These are phyloP conservation scores for Carduelis carduelis DNA, from an alignment of 2,797 vertebrate genomes.

Conservation along the genomic window DNA sequence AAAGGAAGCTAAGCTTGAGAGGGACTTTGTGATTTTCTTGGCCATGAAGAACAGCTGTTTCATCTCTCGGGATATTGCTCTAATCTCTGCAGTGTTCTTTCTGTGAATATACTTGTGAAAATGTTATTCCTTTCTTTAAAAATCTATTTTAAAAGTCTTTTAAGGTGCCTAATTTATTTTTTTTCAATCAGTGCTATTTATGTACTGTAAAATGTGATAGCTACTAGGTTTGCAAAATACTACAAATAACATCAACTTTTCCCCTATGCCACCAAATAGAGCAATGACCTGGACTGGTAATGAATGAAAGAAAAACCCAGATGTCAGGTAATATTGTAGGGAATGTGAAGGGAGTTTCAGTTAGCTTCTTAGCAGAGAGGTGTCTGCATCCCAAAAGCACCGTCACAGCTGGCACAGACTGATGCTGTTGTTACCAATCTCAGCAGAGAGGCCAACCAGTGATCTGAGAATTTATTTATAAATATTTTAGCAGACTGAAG, in stretches of 20 bases:
- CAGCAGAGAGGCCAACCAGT: conserved; percentile 25
- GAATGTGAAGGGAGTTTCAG: neutral
- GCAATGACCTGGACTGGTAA: neutral
- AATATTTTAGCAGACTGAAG: conserved; percentile 69
- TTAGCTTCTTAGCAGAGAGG: neutral
- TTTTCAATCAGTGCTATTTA: neutral
- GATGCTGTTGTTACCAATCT: conserved; percentile 3
- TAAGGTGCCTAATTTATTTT: neutral
- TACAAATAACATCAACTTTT: neutral
- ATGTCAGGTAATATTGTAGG: neutral
- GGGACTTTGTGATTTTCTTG: neutral
- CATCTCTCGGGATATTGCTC: neutral
- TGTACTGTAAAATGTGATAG: neutral
- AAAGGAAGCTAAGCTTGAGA: neutral
- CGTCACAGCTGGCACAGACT: conserved; percentile 3
- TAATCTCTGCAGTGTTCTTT: neutral
- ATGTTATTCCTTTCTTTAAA: neutral
- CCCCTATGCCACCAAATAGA: neutral
- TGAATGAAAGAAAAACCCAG: neutral
- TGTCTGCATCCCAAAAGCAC: conserved; percentile 3
- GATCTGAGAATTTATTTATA: conserved; percentile 64
- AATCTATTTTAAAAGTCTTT: neutral
- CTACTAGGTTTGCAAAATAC: neutral
- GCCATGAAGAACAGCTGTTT: neutral
- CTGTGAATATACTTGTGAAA: neutral